Percentiles rank a stretch among this genome's conserved stretches.
phyloP scores from a whole-genome alignment of 2,113 vertebrate genomes.

The Thalassarche chlororhynchos region DNA sequence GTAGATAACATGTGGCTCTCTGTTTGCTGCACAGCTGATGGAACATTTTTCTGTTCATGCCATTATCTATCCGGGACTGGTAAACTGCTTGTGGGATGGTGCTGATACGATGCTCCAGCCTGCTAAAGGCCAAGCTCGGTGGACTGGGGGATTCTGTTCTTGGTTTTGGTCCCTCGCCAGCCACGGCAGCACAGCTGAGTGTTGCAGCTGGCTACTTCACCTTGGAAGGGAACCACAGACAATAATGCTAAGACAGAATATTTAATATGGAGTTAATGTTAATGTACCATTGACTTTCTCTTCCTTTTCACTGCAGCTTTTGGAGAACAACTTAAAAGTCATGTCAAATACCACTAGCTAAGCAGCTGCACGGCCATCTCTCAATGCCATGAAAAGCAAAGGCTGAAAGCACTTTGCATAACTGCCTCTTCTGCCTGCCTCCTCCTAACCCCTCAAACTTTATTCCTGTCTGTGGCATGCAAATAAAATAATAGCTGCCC shows the following conservation, averaged over 20 bases:
- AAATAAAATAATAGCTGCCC: neutral
- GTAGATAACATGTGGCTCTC: neutral
- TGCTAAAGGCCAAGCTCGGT: neutral
- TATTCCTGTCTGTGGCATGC: neutral
- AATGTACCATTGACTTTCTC: neutral
- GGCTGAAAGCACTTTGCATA: neutral
- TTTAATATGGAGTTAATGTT: neutral
- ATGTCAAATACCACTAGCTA: neutral
- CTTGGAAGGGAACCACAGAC: neutral
- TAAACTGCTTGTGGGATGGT: neutral
- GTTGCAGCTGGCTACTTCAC: neutral
- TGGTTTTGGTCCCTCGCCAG: neutral
- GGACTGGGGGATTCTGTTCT: neutral
- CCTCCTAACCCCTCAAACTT: neutral
- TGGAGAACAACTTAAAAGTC: neutral
- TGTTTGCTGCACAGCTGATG: neutral
- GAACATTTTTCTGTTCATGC: neutral
- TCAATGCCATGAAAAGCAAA: neutral
- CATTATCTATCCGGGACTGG: neutral
- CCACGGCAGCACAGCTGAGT: neutral
- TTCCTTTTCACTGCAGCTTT: constrained; percentile 10
- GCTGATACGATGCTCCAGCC: neutral
- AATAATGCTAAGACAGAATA: neutral
- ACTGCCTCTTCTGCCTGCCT: neutral
- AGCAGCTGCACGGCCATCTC: neutral